Conservation (phyloP, 2,888 invertebrate species). For the Microctonus hyperodae region DNA sequence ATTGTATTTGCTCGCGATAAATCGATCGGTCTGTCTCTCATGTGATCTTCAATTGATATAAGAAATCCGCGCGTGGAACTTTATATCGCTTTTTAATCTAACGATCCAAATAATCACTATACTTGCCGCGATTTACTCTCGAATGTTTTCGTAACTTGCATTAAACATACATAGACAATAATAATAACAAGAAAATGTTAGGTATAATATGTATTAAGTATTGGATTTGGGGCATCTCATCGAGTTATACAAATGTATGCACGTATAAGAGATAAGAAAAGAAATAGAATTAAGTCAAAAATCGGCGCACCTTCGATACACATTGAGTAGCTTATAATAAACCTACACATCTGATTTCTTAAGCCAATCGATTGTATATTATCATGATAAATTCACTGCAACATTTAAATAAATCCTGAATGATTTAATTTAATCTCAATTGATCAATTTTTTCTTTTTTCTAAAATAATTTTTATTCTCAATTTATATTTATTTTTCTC, state of each 20-base stretch:
- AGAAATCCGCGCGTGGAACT: constrained; percentile 11
- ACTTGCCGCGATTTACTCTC: neutral
- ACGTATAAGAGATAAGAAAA: constrained; percentile 4
- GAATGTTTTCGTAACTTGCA: constrained; percentile 14
- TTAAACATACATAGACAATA: neutral
- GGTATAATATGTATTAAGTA: neutral
- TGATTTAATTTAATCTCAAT: neutral
- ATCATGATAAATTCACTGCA: constrained; percentile 15
- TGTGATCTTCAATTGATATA: constrained; percentile 24
- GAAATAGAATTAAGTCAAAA: constrained; percentile 18
- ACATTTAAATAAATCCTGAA: constrained; percentile 3
- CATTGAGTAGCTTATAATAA: neutral
- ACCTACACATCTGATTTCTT: neutral
- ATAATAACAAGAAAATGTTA: neutral
- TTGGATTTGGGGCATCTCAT: constrained; percentile 4
- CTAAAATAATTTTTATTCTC: neutral
- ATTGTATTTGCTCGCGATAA: constrained; percentile 28
- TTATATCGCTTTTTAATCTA: constrained; percentile 23
- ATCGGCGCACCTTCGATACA: constrained; percentile 20
- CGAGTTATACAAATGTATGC: neutral
- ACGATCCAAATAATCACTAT: constrained; percentile 18
- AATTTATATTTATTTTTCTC: neutral
- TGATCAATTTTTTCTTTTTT: neutral
- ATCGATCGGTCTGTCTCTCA: constrained; percentile 22
- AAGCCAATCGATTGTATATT: constrained; percentile 17